phyloP scores from a whole-genome alignment of 2,797 vertebrate species.

The Rhynchonycteris naso region DNA sequence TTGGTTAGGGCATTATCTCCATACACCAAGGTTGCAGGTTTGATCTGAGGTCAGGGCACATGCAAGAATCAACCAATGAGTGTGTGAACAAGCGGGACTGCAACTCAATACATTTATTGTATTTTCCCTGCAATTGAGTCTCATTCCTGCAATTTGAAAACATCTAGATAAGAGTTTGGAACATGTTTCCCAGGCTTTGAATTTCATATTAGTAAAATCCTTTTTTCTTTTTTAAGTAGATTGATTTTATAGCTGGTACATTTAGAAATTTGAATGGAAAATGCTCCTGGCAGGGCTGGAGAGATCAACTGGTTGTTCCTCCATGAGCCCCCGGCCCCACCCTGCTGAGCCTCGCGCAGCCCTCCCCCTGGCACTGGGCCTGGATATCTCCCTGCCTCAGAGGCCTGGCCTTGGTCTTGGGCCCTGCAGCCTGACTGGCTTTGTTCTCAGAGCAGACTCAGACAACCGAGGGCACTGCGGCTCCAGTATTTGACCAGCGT shows the following conservation, averaged over 20 bases:
- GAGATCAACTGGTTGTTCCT: background rate
- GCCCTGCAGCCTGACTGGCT: background rate
- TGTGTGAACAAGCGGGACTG: background rate
- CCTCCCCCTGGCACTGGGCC: background rate
- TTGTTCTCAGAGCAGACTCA: conserved; percentile 1
- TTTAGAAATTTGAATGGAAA: conserved; percentile 37
- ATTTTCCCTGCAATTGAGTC: conserved; percentile 4
- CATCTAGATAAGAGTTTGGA: conserved; percentile 45
- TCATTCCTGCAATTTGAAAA: conserved; percentile 51
- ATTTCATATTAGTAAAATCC: background rate
- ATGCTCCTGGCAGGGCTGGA: background rate
- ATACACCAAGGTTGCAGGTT: no score
- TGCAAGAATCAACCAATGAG: no score
- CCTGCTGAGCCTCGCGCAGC: background rate
- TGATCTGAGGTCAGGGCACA: no score
- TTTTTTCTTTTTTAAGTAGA: background rate
- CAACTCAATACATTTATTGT: background rate
- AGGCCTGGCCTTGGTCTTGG: background rate
- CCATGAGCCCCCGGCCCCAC: no score
- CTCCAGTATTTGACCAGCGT: conserved; percentile 9
- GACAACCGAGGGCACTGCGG: background rate
- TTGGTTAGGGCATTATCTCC: no score
- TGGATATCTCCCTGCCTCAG: background rate
- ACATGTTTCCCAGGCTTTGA: conserved; percentile 36
- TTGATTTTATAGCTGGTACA: background rate